Base-by-base conservation (phyloP, 2,888 invertebrate genomes). In the Agrochola lychnidis region DNA sequence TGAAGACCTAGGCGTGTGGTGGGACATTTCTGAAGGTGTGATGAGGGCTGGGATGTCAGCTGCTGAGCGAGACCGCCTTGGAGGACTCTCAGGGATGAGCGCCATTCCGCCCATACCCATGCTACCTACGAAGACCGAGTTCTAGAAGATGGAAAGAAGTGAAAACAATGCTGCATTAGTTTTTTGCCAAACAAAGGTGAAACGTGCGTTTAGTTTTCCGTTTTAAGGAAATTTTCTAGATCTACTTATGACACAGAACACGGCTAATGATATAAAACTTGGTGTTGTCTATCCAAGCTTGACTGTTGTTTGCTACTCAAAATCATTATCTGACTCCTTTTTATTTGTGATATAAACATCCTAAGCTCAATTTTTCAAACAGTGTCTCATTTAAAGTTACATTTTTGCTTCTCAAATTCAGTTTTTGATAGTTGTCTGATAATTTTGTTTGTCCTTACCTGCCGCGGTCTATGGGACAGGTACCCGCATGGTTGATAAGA, bases 101-200 rank as follows among this genome's bases (percentile, higher is more conserved):
- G 98, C 97, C 93, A 97, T 97, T 85, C 97, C 97, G 1, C 97
- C 97, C 87, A 97, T 97, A 82, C 97, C 97, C 87, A 97, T 97
- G 84, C 97, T 97, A 78, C 98, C 98, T 53, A 98, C 98, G 95
- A 99, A 99, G 25, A 99, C 98, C 6, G 99, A 99, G 95, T 99
- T 99, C 96, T 98, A 98, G 19, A 91, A 71, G 12, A n/a, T 25
- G 12, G 4, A 19, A 62, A 70, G 6, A 51, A 66, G 45, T 57
- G 4, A 42, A 67, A 70, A 71, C 25, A 64, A 16, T 57, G 0
- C 6, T 48, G 30, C 9, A 78, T 84, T 76, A 84, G 62, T 76
- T 0, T 64, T 45, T 14, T 30, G n/a, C 0, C 12, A 61, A 45
- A 42, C 40, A 19, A 36, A 72, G 14, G 51, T 61, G 30, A 16